These are phyloP conservation scores for Taurulus bubalis DNA, from an alignment of 2,113 vertebrate genomes.

Conservation along the genomic window DNA sequence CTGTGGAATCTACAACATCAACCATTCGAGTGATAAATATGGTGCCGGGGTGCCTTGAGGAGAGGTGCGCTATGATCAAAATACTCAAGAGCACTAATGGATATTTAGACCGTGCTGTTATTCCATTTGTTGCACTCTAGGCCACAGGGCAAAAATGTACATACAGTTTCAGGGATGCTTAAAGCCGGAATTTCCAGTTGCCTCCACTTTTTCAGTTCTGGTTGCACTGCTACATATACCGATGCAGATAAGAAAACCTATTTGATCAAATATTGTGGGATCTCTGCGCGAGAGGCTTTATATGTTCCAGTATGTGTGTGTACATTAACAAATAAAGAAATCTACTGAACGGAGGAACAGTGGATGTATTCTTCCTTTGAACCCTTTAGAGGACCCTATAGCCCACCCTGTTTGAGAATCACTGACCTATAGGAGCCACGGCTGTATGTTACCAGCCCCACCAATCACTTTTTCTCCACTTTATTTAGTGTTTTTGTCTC, in stretches of 20 bases:
- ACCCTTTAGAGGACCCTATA: not conserved
- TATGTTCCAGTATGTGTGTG: slow-evolving; percentile 3
- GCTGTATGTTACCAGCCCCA: not conserved
- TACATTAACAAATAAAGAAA: slow-evolving; percentile 1
- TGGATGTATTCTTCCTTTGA: not conserved
- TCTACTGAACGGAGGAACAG: not conserved
- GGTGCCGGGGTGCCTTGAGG: not conserved
- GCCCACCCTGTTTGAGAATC: not conserved
- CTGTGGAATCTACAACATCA: slow-evolving; percentile 35
- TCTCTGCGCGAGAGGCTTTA: not conserved
- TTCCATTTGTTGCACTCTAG: slow-evolving; percentile 8
- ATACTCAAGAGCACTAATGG: slow-evolving; percentile 26
- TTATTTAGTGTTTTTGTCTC: slow-evolving; percentile 40
- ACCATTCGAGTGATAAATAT: slow-evolving; percentile 23
- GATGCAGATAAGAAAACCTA: not conserved
- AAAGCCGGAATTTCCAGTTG: slow-evolving; percentile 9
- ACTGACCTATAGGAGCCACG: not conserved
- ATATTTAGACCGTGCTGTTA: slow-evolving; percentile 21
- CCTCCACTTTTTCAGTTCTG: not conserved
- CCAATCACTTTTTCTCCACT: slow-evolving; percentile 35
- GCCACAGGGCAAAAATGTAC: slow-evolving; percentile 15
- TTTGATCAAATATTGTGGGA: not conserved
- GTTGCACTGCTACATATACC: not conserved
- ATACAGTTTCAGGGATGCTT: slow-evolving; percentile 26
- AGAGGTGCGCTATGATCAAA: slow-evolving; percentile 18